These are phyloP conservation scores for Ictidomys tridecemlineatus DNA, from an alignment of 2,113 vertebrate genomes.

Conservation along the genomic window DNA sequence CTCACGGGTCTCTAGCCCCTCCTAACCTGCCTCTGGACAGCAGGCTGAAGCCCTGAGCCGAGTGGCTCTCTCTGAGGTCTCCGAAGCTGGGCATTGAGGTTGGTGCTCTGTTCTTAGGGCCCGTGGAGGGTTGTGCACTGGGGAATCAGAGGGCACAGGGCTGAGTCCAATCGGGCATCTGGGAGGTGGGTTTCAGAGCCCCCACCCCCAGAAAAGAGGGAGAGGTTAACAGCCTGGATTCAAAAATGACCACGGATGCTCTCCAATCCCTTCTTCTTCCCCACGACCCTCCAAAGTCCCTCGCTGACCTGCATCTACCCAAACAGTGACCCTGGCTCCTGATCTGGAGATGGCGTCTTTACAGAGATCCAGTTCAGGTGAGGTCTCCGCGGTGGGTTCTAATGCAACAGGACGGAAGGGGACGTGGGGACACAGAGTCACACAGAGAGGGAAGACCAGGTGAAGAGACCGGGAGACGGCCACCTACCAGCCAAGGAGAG, in stretches of 20 bases:
- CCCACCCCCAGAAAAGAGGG: neutral
- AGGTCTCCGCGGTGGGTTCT: neutral
- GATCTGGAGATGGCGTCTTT: neutral
- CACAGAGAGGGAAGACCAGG: neutral
- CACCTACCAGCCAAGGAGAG: fast-evolving
- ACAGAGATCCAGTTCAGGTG: neutral
- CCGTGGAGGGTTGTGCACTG: neutral
- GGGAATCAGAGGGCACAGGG: neutral
- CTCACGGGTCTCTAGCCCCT: neutral
- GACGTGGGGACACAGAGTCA: neutral
- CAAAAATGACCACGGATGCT: neutral
- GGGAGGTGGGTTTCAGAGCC: neutral
- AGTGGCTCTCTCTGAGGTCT: neutral
- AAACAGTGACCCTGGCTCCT: neutral
- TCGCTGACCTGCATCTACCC: fast-evolving
- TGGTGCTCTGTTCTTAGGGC: neutral
- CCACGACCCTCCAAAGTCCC: neutral
- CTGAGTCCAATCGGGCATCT: neutral
- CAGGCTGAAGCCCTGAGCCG: neutral
- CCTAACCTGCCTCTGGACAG: neutral
- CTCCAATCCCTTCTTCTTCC: neutral
- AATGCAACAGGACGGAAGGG: neutral
- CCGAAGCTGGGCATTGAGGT: neutral
- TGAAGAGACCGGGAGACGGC: neutral
- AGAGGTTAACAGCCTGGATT: neutral